Evolutionary conservation across 2,888 invertebrate genomes (phyloP).

Genomic region (Pyrrhosoma nymphula): DNA sequence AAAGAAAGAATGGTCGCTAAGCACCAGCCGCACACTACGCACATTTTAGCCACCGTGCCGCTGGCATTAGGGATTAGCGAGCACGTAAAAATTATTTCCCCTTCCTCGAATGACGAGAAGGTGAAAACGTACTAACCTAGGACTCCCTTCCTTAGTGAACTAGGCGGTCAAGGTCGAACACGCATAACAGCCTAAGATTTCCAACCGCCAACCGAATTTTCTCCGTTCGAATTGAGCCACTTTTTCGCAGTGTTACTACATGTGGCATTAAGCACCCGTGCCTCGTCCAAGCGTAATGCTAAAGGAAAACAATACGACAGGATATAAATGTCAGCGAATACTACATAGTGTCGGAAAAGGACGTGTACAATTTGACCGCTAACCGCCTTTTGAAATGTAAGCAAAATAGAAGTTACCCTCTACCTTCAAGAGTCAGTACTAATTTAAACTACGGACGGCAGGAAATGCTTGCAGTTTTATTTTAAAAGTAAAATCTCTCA

Average conservation of each 20-base stretch:
- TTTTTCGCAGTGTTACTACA: conserved; percentile 26
- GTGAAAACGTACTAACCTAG: not conserved
- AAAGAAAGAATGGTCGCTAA: conserved; percentile 48
- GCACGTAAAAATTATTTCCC: conserved; percentile 27
- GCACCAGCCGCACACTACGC: conserved; percentile 65
- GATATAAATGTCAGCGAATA: not conserved
- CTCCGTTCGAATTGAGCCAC: conserved; percentile 14
- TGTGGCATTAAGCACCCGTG: conserved; percentile 48
- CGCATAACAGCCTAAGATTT: not conserved
- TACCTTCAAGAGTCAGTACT: not conserved
- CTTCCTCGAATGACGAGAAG: not conserved
- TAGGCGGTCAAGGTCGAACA: conserved; percentile 30
- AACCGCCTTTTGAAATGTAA: not conserved
- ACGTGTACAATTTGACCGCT: conserved; percentile 1
- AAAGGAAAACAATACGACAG: not conserved
- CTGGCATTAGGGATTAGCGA: conserved; percentile 55
- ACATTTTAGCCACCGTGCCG: conserved; percentile 62
- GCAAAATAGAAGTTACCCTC: not conserved
- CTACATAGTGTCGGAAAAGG: not conserved
- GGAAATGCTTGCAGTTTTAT: conserved; percentile 8
- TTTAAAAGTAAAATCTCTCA: not conserved
- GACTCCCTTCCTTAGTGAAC: conserved; percentile 44
- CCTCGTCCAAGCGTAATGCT: conserved; percentile 41
- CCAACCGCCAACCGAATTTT: conserved; percentile 11
- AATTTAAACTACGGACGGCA: not conserved